Evolutionary conservation across 2,888 invertebrate species (phyloP), one percentile per base, ranked within the genome.

Genomic region (Tholera decimalis): DNA sequence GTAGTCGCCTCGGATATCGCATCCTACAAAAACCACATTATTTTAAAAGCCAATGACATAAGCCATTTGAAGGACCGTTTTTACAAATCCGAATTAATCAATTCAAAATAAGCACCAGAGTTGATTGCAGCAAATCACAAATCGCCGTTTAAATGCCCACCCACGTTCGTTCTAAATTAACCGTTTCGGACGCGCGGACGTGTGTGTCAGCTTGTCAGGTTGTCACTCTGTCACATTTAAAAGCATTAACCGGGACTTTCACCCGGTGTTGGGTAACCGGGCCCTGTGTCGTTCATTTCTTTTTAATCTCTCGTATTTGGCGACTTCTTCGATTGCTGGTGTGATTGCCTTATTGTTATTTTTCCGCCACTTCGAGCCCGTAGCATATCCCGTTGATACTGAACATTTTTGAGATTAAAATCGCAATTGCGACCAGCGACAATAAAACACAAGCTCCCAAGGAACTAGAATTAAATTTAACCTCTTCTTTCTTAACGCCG

Each of bases 141-240:
- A 83, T 83, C 82, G 79, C 73, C 78, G 83, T 85, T 85, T 82
- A 84, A 83, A 83, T 83, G 68, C 83, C 83, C 82, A 82, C 82
- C 83, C 82, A 83, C 82, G 64, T 59, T 18, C 76, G 83, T 80
- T 79, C 90, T 89, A 91, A 93, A 94, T 93, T 92, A 93, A 91
- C 93, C 93, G 92, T 93, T 88, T 91, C 92, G 85, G 87, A 90
- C 87, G 85, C 82, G 85, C 92, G 92, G 93, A 93, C 93, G 92
- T 89, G 84, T 88, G 85, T 91, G 93, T 94, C 94, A 93, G 87
- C 89, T 89, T 92, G 93, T 94, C 94, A 92, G 87, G 89, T 89
- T 92, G 93, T 93, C 93, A 93, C 89, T 87, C 89, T 89, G 90
- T 89, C 91, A 87, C 86, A 83, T 85, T 90, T 92, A 91, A 92